A percentile compares a stretch with the other conserved stretches of the same genome.
Conservation (phyloP, 1,140 invertebrate genomes). For the Trissolcus basalis region DNA sequence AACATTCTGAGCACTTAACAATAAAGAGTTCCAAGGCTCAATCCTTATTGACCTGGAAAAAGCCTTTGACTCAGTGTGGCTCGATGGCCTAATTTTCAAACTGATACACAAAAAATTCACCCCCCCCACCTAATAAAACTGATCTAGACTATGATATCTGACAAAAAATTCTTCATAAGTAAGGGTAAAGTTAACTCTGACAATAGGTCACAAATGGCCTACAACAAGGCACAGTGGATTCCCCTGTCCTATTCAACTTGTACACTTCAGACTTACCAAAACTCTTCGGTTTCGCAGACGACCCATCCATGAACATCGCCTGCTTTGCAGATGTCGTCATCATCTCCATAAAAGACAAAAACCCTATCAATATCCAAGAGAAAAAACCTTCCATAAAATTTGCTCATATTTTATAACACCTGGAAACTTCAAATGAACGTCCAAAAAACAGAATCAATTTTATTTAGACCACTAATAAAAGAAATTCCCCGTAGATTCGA, state of each 20-base stretch:
- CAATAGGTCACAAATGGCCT: slow-evolving; percentile 3
- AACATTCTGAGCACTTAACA: neutral
- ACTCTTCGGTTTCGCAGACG: too few species aligned
- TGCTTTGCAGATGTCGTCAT: too few species aligned
- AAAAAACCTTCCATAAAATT: too few species aligned
- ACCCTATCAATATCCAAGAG: too few species aligned
- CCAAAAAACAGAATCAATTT: too few species aligned
- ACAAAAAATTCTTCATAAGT: slow-evolving; percentile 18
- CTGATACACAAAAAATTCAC: slow-evolving; percentile 31
- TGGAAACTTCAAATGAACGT: too few species aligned
- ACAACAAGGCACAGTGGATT: slow-evolving; percentile 13
- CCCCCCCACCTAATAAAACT: slow-evolving; percentile 29
- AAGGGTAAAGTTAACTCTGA: neutral
- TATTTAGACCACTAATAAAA: too few species aligned
- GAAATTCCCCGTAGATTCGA: too few species aligned
- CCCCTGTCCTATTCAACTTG: slow-evolving; percentile 34
- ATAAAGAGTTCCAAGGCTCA: slow-evolving; percentile 23
- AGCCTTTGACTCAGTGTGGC: slow-evolving; percentile 46
- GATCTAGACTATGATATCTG: slow-evolving; percentile 13
- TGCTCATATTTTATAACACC: too few species aligned
- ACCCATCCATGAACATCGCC: too few species aligned
- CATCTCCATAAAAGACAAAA: too few species aligned
- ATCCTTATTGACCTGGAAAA: slow-evolving; percentile 58
- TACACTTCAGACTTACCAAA: slow-evolving; percentile 22
- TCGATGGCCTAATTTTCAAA: slow-evolving; percentile 53